Evolutionary conservation across 2,113 vertebrate species (phyloP).

Genomic region (Melanerpes aurifrons): DNA sequence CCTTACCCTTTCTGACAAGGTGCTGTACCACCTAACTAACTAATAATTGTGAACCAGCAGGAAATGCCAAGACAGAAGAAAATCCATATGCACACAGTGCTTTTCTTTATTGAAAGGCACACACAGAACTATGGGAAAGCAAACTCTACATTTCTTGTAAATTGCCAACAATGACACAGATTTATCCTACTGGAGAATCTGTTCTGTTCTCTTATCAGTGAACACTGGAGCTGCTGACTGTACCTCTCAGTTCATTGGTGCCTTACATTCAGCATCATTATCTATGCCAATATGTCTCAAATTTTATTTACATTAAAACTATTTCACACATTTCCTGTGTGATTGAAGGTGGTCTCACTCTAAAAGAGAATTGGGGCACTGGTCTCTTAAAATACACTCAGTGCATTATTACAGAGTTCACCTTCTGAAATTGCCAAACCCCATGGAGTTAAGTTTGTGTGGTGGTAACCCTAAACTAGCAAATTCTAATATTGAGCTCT

Average conservation of each 20-base stretch:
- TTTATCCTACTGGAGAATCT: neutral
- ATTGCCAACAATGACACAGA: neutral
- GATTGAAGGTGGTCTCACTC: neutral
- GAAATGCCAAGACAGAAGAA: neutral
- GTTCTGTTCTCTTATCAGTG: neutral
- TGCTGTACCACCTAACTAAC: neutral
- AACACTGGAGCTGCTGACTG: neutral
- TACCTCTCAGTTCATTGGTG: neutral
- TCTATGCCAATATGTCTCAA: neutral
- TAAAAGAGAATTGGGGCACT: neutral
- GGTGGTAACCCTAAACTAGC: neutral
- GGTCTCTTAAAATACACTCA: neutral
- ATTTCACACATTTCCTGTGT: neutral
- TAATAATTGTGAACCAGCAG: neutral
- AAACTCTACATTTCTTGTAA: neutral
- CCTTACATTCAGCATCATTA: neutral
- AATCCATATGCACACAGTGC: neutral
- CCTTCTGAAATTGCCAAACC: neutral
- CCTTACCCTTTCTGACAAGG: neutral
- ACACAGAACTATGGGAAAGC: neutral
- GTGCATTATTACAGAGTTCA: neutral
- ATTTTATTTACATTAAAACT: neutral
- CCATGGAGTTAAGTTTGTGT: neutral
- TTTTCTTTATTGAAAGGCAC: neutral
- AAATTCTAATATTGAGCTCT: neutral